phyloP scores from a whole-genome alignment of 2,797 vertebrate genomes.

The Pristis pectinata region DNA sequence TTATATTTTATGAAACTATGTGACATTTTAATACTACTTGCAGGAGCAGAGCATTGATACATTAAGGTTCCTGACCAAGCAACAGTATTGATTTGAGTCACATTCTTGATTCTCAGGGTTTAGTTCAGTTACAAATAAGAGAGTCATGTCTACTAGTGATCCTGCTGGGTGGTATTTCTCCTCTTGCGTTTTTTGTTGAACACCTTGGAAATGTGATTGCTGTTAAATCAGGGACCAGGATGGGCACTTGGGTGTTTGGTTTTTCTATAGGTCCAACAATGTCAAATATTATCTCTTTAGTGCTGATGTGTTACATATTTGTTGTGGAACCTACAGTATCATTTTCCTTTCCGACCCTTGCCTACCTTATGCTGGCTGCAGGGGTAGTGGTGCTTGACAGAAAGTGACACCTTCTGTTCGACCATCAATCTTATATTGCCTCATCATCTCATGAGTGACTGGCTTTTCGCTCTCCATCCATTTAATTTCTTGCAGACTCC shows the following conservation, averaged over 20 bases:
- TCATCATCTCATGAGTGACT: too few relatives aligned
- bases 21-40: background rate
- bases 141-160: background rate
- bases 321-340: background rate
- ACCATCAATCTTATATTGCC: too few relatives aligned
- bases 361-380: rapidly evolving
- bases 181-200: too few relatives aligned
- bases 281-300: background rate
- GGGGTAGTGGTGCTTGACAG: too few relatives aligned
- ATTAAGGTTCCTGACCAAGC: background rate
- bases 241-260: background rate
- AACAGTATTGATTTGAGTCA: background rate
- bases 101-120: background rate
- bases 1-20: background rate
- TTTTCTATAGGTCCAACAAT: background rate
- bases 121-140: background rate
- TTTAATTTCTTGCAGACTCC: too few relatives aligned
- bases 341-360: background rate
- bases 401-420: too few relatives aligned
- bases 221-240: background rate
- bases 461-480: too few relatives aligned
- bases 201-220: background rate
- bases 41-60: background rate
- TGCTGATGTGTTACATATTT: background rate
- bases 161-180: background rate